Evolutionary conservation across 2,888 invertebrate species (phyloP).

Genomic region (Polyommatus iphigenia): DNA sequence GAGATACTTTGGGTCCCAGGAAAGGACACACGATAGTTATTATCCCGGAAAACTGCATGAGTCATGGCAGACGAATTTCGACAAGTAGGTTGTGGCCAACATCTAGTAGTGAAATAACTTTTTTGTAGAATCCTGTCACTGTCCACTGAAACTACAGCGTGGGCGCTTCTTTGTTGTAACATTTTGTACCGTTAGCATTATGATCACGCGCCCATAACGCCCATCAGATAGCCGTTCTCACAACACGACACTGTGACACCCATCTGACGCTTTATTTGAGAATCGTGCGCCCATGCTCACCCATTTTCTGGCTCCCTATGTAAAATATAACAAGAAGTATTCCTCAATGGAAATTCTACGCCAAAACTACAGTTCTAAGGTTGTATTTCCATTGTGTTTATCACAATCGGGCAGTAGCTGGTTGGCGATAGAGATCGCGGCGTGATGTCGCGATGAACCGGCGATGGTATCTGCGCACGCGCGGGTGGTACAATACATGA

Average conservation of each 20-base stretch:
- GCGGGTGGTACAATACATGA: constrained; percentile 47
- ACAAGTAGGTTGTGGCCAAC: not conserved
- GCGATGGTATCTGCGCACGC: constrained; percentile 67
- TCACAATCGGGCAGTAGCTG: constrained; percentile 43
- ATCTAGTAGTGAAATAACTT: no score
- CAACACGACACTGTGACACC: constrained; percentile 46
- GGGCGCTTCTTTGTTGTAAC: not conserved
- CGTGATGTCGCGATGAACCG: constrained; percentile 66
- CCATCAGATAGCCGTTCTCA: constrained; percentile 39
- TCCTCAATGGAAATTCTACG: constrained; percentile 22
- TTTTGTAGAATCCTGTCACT: not conserved
- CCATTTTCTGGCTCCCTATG: constrained; percentile 37
- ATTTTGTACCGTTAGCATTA: constrained; percentile 23
- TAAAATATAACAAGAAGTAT: constrained; percentile 17
- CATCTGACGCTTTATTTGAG: constrained; percentile 65
- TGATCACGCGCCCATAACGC: constrained; percentile 32
- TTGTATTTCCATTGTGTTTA: constrained; percentile 31
- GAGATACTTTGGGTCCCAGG: no score
- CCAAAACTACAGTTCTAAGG: constrained; percentile 32
- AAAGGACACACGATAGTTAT: not conserved
- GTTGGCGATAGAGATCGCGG: constrained; percentile 61
- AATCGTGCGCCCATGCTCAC: constrained; percentile 56
- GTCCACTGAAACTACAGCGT: not conserved
- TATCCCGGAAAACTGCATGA: not conserved
- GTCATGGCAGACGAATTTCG: not conserved